Base-by-base conservation (phyloP, 2,888 invertebrate genomes). In the Campoletis raptor region DNA sequence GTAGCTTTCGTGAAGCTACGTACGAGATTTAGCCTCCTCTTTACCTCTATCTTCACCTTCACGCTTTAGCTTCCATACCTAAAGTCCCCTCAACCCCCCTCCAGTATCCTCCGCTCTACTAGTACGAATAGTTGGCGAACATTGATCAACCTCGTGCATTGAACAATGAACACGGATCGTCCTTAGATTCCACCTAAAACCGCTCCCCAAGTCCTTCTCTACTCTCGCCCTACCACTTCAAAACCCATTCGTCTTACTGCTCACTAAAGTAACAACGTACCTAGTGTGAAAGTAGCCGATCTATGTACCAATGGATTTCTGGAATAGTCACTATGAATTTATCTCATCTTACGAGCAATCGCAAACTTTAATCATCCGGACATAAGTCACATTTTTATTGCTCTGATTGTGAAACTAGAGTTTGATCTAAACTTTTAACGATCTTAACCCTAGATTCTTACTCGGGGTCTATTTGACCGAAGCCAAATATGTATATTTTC, bases 131-230 rank as follows among this genome's bases (percentile, higher is more conserved):
- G 92, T 91, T 92, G 85, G 80, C 82, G 87, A 91, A 91, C 93
- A 92, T 92, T 90, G 92, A 92, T 92, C 93, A 91, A 87, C 90
- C 88, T 87, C 90, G 87, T 89, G 88, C 89, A 88, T 89, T 83
- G 91, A 92, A 93, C 93, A 92, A 92, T 92, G 91, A 90, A 91
- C 90, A 88, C 91, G 92, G 92, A 76, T 85, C 87, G 85, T 91
- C 89, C 90, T 86, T 86, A 90, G 89, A 92, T 93, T 93, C 92
- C 91, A 87, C 89, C 89, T 89, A 90, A 92, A 92, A 92, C 91
- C 91, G 90, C 88, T 86, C 84, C 89, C 89, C 89, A 91, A 90
- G n/a, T 90, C 89, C 87, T 88, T 88, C 89, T 85, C 86, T 88
- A 88, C 85, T 86, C 64, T 57, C 70, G 72, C 54, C 30, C 30